phyloP scores from a whole-genome alignment of 2,888 invertebrate genomes.

The Dryadula phaetusa region DNA sequence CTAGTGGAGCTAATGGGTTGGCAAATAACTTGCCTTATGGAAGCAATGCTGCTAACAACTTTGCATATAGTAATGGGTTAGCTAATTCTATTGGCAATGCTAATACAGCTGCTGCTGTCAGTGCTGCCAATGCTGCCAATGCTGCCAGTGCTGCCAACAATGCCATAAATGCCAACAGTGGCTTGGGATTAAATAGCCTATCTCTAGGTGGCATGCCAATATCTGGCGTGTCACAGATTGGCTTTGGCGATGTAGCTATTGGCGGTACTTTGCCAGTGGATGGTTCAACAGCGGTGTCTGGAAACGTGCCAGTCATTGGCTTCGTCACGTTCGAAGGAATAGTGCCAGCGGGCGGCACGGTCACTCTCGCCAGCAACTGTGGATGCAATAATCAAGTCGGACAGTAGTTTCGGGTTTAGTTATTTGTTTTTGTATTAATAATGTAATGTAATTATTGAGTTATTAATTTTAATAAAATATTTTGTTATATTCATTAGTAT shows the following conservation, averaged over 20 bases:
- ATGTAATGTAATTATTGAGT: background rate
- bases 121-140: conserved; percentile 40
- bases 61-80: conserved; percentile 28
- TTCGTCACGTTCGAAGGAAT: conserved; percentile 73
- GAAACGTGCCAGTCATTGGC: conserved; percentile 73
- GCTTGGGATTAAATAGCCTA: conserved; percentile 40
- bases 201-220: conserved; percentile 46
- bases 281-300: conserved; percentile 64
- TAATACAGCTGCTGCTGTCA: conserved; percentile 41
- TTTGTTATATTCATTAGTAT: background rate
- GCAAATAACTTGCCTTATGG: conserved; percentile 23
- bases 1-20: conserved; percentile 38
- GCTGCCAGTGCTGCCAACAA: conserved; percentile 36
- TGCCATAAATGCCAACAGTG: conserved; percentile 33
- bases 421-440: conserved; percentile 43
- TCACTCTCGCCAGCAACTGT: conserved; percentile 63
- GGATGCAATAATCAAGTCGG: conserved; percentile 52
- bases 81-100: conserved; percentile 25
- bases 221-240: conserved; percentile 48
- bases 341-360: conserved; percentile 69
- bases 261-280: conserved; percentile 66
- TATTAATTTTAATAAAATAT: conserved; percentile 15
- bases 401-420: conserved; percentile 34
- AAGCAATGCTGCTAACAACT: conserved; percentile 30
- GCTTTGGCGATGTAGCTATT: conserved; percentile 64